phyloP scores from a whole-genome alignment of 2,888 invertebrate species.

The Meliscaeva auricollis region DNA sequence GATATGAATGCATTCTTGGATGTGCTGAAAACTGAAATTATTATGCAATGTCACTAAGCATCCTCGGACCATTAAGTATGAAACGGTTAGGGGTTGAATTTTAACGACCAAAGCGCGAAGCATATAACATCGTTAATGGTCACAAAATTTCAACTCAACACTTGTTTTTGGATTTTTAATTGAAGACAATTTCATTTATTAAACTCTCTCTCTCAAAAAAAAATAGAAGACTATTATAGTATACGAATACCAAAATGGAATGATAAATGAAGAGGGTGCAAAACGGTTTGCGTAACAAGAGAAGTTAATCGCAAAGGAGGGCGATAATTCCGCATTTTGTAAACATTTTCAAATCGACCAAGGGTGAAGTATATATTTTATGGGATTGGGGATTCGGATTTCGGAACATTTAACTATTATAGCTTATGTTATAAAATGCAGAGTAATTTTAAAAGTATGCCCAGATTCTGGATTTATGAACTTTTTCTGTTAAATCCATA shows the following conservation, averaged over 20 bases:
- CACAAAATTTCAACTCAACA: conserved; percentile 72
- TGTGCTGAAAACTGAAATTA: conserved; percentile 66
- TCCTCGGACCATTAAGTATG: conserved; percentile 74
- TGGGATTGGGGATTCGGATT: conserved; percentile 23
- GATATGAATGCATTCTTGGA: conserved; percentile 52
- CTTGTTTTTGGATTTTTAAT: conserved; percentile 75
- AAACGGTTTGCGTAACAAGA: conserved; percentile 61
- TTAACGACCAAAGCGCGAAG: conserved; percentile 52
- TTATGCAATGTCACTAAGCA: conserved; percentile 74
- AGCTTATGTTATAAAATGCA: conserved; percentile 1
- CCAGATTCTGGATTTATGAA: conserved; percentile 3
- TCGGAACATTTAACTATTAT: conserved; percentile 42
- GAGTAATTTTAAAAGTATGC: conserved; percentile 38
- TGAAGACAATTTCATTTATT: conserved; percentile 75
- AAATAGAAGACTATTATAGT: conserved; percentile 10
- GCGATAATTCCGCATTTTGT: conserved; percentile 54
- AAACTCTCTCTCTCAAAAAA: conserved; percentile 68
- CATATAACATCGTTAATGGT: conserved; percentile 59
- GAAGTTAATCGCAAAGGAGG: conserved; percentile 72
- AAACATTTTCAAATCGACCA: conserved; percentile 52
- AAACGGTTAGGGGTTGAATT: conserved; percentile 71
- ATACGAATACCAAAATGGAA: conserved; percentile 13
- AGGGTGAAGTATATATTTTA: conserved; percentile 32
- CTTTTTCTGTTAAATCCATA: neutral
- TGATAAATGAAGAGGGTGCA: conserved; percentile 73